Evolutionary conservation across 2,888 invertebrate genomes (phyloP).

Genomic region (Synanthedon vespiformis): DNA sequence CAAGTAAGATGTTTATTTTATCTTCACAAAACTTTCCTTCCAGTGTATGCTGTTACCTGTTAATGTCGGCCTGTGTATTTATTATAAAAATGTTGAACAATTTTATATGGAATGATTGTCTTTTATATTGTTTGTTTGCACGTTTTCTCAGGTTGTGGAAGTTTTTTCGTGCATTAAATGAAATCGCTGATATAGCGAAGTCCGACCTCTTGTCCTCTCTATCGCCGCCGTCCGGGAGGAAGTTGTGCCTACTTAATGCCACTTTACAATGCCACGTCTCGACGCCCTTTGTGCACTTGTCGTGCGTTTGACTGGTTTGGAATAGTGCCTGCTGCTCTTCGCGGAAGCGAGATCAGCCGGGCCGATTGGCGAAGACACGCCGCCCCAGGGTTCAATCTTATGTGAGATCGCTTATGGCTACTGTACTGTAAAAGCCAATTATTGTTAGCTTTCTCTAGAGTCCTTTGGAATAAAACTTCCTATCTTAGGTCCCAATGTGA

Average conservation of each 20-base stretch:
- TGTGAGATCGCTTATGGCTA: conserved; percentile 47
- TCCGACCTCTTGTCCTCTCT: conserved; percentile 24
- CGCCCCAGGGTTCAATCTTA: conserved; percentile 39
- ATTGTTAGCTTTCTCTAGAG: conserved; percentile 4
- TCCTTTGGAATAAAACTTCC: neutral
- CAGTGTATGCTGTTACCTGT: conserved; percentile 1
- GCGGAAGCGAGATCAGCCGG: conserved; percentile 45
- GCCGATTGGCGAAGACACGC: conserved; percentile 42
- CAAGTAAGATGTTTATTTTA: conserved; percentile 20
- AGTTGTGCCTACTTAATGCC: conserved; percentile 34
- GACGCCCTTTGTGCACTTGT: conserved; percentile 48
- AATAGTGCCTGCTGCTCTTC: conserved; percentile 36
- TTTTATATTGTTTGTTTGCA: conserved; percentile 13
- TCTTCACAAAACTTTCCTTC: conserved; percentile 7
- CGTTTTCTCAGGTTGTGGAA: conserved; percentile 11
- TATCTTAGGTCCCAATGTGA: neutral
- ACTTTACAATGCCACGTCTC: conserved; percentile 41
- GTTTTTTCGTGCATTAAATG: conserved; percentile 38
- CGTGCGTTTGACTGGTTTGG: conserved; percentile 43
- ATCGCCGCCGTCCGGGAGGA: conserved; percentile 17
- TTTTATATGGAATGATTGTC: too few relatives aligned
- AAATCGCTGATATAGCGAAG: conserved; percentile 30
- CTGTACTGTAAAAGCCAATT: conserved; percentile 18
- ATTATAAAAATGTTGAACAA: too few relatives aligned
- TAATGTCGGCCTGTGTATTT: conserved; percentile 6